Evolutionary conservation across 2,888 invertebrate genomes (phyloP).

Genomic region (Drosophila ezoana): DNA sequence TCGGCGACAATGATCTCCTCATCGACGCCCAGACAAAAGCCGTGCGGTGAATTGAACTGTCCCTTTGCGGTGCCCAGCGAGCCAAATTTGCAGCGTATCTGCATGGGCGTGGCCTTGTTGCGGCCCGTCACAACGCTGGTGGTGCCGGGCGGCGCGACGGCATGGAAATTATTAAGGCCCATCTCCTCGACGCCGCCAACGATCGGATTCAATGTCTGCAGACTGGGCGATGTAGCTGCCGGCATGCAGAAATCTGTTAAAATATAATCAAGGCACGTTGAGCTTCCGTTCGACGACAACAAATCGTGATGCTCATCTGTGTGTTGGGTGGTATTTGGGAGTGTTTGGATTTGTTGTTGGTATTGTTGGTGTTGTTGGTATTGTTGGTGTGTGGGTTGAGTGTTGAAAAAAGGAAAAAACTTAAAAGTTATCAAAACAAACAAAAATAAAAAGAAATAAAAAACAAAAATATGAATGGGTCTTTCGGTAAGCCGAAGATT

Average conservation of each 20-base stretch:
- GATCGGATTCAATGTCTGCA: slow-evolving; percentile 84
- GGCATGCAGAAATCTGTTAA: slow-evolving; percentile 87
- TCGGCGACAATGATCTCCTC: slow-evolving; percentile 98
- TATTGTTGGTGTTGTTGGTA: slow-evolving; percentile 10
- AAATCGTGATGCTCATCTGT: slow-evolving; percentile 85
- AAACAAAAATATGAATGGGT: slow-evolving; percentile 1
- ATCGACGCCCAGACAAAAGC: slow-evolving; percentile 97
- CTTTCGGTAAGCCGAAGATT: slow-evolving; percentile 5
- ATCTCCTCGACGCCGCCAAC: slow-evolving; percentile 85
- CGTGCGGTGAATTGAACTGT: slow-evolving; percentile 98
- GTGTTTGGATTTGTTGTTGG: slow-evolving; percentile 20
- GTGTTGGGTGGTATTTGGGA: slow-evolving; percentile 34
- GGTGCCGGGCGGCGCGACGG: slow-evolving; percentile 84
- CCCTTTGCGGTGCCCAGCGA: slow-evolving; percentile 96
- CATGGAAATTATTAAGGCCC: slow-evolving; percentile 83
- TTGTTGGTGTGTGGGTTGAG: slow-evolving; percentile 5
- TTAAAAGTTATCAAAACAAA: slow-evolving; percentile 31
- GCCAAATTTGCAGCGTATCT: slow-evolving; percentile 96
- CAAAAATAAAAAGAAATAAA: slow-evolving; percentile 10
- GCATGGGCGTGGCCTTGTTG: slow-evolving; percentile 93
- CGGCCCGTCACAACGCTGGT: slow-evolving; percentile 86
- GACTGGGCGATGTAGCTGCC: slow-evolving; percentile 88
- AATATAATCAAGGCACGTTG: slow-evolving; percentile 87
- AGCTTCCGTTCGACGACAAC: slow-evolving; percentile 87
- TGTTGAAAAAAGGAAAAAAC: slow-evolving; percentile 35